Conservation (phyloP, 2,888 invertebrate genomes). For the Amiota communis region DNA sequence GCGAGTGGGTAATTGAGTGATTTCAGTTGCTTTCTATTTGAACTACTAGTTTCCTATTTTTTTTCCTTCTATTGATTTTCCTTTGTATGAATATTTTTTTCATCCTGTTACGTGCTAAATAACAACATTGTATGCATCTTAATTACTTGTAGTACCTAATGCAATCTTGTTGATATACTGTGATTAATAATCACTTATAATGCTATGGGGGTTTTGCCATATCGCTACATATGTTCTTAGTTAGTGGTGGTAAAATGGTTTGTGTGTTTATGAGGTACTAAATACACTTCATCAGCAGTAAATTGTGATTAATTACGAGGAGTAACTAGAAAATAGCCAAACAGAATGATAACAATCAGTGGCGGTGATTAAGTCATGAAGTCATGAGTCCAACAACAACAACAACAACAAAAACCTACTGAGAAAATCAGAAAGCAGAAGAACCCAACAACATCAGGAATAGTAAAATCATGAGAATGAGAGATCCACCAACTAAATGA, state of each 20-base stretch:
- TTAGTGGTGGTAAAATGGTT: too few relatives aligned
- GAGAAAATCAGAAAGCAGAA: too few relatives aligned
- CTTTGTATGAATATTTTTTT: not conserved
- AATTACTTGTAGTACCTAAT: conserved; percentile 33
- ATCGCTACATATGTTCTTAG: too few relatives aligned
- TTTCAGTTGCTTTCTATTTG: conserved; percentile 9
- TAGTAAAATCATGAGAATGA: not conserved
- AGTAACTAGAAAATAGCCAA: conserved; percentile 51
- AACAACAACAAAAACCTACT: not conserved
- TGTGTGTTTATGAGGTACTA: not conserved
- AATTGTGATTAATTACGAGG: conserved; percentile 53
- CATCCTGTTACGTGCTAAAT: conserved; percentile 2
- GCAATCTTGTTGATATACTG: conserved; percentile 14
- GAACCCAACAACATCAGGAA: too few relatives aligned
- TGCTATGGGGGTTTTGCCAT: too few relatives aligned
- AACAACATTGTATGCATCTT: conserved; percentile 29
- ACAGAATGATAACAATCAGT: conserved; percentile 36
- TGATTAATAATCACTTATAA: conserved; percentile 32
- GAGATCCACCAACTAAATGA: not conserved
- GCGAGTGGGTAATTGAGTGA: conserved; percentile 18
- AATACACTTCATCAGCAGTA: conserved; percentile 41
- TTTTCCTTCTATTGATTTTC: not conserved
- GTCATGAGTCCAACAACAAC: not conserved
- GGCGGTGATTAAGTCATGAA: conserved; percentile 51
- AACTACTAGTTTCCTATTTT: not conserved